These are phyloP conservation scores for Harpegnathos saltator DNA, from an alignment of 1,140 invertebrate genomes.

Conservation along the genomic window DNA sequence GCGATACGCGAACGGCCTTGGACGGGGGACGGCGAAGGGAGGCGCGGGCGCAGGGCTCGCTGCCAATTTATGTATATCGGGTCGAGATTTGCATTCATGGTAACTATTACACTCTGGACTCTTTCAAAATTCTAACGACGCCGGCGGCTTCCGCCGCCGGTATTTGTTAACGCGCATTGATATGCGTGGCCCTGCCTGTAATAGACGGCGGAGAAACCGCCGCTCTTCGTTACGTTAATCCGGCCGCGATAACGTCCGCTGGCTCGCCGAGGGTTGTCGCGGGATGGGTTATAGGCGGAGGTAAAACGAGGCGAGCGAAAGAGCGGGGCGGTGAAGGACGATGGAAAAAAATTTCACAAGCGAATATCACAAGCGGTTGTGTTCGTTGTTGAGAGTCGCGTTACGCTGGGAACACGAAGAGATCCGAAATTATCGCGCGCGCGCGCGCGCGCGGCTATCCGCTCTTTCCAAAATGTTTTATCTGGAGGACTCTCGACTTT, in stretches of 20 bases:
- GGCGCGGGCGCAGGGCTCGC: neutral
- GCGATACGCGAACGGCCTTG: slow-evolving; percentile 66
- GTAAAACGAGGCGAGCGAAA: neutral
- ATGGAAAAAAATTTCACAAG: no score
- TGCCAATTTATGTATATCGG: slow-evolving; percentile 65
- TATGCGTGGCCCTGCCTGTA: neutral
- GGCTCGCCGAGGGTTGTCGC: neutral
- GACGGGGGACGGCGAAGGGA: neutral
- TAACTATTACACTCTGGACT: slow-evolving; percentile 53
- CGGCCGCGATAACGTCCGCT: neutral
- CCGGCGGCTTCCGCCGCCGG: neutral
- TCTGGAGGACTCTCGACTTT: no score
- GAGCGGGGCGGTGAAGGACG: neutral
- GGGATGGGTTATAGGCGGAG: no score
- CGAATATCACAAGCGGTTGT: no score
- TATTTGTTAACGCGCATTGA: slow-evolving; percentile 18
- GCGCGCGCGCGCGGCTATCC: no score
- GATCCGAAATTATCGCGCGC: no score
- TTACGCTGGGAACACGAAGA: no score
- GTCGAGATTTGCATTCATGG: slow-evolving; percentile 68
- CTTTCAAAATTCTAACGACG: slow-evolving; percentile 40
- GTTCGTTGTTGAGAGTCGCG: no score
- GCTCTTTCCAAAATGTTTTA: no score
- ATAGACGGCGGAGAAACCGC: neutral
- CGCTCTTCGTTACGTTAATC: slow-evolving; percentile 6